Percentiles rank a stretch among this genome's conserved stretches.
phyloP scores from a whole-genome alignment of 2,113 vertebrate species.

The Dasypus novemcinctus region DNA sequence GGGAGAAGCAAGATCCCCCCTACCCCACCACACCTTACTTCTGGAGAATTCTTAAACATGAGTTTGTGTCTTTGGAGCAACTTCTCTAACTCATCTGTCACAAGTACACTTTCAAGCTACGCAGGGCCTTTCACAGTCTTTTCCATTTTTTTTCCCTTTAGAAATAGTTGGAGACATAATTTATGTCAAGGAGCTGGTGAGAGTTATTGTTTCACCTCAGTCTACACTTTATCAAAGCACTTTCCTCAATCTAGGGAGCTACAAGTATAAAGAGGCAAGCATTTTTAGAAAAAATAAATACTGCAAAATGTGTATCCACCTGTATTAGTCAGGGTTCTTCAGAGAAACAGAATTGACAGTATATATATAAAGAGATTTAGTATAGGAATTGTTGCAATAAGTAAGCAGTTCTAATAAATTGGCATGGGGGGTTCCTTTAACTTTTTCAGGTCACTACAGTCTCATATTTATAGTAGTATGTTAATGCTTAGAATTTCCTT shows the following conservation, averaged over 20 bases:
- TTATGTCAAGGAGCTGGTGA: slow-evolving; percentile 50
- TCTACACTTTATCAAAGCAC: slow-evolving; percentile 43
- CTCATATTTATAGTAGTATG: not conserved
- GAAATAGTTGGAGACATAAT: slow-evolving; percentile 49
- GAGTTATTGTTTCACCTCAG: slow-evolving; percentile 36
- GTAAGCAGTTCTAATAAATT: slow-evolving; percentile 16
- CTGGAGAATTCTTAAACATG: slow-evolving; percentile 9
- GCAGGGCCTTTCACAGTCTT: slow-evolving; percentile 16
- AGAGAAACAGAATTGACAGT: no score
- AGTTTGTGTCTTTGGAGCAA: slow-evolving; percentile 28
- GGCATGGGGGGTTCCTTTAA: not conserved
- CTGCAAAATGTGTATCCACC: not conserved
- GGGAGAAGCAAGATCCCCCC: not conserved
- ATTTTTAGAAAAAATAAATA: slow-evolving; percentile 9
- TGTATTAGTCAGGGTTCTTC: no score
- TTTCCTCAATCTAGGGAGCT: slow-evolving; percentile 15
- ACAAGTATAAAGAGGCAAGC: not conserved
- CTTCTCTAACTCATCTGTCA: slow-evolving; percentile 49
- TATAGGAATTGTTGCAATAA: not conserved
- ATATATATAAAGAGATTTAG: no score
- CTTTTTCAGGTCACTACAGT: not conserved
- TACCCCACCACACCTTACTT: not conserved
- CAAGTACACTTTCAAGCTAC: slow-evolving; percentile 39
- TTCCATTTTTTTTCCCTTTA: not conserved
- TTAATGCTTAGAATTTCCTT: slow-evolving; percentile 2